A percentile compares a stretch with the other conserved stretches of the same genome.
phyloP scores from a whole-genome alignment of 2,888 invertebrate species.

The Synanthedon tipuliformis region DNA sequence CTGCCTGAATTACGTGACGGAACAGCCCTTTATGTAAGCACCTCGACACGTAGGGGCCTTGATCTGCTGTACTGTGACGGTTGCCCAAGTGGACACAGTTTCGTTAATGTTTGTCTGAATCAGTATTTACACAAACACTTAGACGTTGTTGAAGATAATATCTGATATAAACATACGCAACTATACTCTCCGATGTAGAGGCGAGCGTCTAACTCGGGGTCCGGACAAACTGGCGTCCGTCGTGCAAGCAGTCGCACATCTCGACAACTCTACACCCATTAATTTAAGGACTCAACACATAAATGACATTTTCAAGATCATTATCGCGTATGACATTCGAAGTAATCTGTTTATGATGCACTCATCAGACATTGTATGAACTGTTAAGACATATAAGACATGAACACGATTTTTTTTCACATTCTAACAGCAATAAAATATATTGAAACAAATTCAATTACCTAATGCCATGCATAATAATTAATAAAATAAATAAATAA shows the following conservation, averaged over 20 bases:
- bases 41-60: slow-evolving; percentile 49
- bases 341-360: not conserved
- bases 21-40: slow-evolving; percentile 48
- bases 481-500: too few relatives aligned
- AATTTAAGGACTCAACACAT: not conserved
- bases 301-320: not conserved
- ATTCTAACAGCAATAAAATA: too few relatives aligned
- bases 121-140: slow-evolving; percentile 37
- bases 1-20: slow-evolving; percentile 41
- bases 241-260: not conserved
- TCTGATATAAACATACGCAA: too few relatives aligned
- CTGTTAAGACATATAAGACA: too few relatives aligned
- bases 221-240: not conserved
- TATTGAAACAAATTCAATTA: too few relatives aligned
- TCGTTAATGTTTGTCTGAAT: slow-evolving; percentile 13
- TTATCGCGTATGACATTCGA: not conserved
- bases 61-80: slow-evolving; percentile 19
- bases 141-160: slow-evolving; percentile 2
- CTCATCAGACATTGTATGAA: too few relatives aligned
- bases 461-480: too few relatives aligned
- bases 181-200: not conserved
- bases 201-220: not conserved
- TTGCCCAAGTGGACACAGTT: not conserved
- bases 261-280: not conserved
- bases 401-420: too few relatives aligned